Evolutionary conservation across 2,888 invertebrate species (phyloP).

Genomic region (Pemphredon lugubris): DNA sequence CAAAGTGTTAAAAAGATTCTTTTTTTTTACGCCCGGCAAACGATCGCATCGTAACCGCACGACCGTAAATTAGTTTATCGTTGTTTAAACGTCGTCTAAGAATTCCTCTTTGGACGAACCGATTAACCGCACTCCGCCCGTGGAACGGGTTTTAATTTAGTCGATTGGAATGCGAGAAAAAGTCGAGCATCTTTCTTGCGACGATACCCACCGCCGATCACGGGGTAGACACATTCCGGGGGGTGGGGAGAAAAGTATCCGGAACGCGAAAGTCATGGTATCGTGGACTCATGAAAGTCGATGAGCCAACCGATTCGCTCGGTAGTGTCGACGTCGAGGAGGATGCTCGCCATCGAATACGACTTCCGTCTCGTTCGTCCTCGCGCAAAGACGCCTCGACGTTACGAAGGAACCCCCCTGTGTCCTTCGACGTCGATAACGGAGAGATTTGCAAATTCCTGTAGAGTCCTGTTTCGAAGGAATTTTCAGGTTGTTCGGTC

Average conservation of each 20-base stretch:
- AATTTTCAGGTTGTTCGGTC: too few relatives aligned
- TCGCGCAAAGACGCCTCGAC: too few relatives aligned
- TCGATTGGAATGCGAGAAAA: constrained; percentile 32
- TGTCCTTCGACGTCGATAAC: constrained; percentile 19
- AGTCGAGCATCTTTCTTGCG: constrained; percentile 35
- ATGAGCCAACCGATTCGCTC: constrained; percentile 60
- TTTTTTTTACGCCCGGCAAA: not conserved
- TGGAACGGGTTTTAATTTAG: constrained; percentile 32
- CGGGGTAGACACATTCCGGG: constrained; percentile 36
- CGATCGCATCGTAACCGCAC: not conserved
- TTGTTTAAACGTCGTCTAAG: not conserved
- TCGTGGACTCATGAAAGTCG: constrained; percentile 61
- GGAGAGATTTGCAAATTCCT: constrained; percentile 41
- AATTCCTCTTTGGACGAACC: too few relatives aligned
- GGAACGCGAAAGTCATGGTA: constrained; percentile 61
- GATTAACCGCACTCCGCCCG: too few relatives aligned
- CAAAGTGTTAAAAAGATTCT: not conserved
- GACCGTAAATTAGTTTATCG: not conserved
- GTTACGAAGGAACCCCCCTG: constrained; percentile 8
- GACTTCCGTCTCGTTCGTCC: constrained; percentile 45
- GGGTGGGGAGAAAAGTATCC: constrained; percentile 53
- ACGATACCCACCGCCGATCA: constrained; percentile 19
- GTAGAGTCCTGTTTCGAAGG: too few relatives aligned
- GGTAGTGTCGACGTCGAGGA: constrained; percentile 45
- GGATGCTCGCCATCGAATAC: constrained; percentile 32